Conservation (phyloP, 2,113 vertebrate genomes). For the Malurus elegans region DNA sequence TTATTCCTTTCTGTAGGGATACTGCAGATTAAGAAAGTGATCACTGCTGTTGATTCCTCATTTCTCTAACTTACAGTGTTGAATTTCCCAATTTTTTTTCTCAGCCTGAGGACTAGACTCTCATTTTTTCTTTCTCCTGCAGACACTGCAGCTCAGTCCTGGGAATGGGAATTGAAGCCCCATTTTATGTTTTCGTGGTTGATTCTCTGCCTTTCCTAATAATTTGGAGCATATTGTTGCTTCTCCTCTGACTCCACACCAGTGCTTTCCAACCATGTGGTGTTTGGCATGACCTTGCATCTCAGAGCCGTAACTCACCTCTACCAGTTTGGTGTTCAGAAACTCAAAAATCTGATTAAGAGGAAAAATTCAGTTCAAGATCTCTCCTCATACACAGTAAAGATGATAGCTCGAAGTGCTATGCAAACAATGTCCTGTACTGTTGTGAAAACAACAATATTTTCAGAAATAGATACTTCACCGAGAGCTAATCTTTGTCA, state of each 20-base stretch:
- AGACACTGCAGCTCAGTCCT: not conserved
- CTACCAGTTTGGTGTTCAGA: not conserved
- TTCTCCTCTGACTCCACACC: not conserved
- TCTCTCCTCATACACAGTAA: rapidly evolving
- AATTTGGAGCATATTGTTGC: not conserved
- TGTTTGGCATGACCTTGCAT: not conserved
- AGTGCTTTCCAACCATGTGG: rapidly evolving
- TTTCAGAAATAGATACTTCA: not conserved
- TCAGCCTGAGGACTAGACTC: not conserved
- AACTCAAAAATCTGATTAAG: not conserved
- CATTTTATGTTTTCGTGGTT: not conserved
- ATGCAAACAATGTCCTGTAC: not conserved
- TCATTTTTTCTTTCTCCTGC: not conserved
- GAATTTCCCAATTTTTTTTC: not conserved
- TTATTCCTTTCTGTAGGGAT: not conserved
- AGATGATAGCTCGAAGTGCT: not conserved
- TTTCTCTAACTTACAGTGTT: not conserved
- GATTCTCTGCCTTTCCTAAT: not conserved
- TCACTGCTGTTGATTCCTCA: not conserved
- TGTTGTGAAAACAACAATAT: not conserved
- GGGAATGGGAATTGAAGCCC: not conserved
- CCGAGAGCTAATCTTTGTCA: not conserved
- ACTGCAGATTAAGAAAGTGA: not conserved
- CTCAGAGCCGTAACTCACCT: not conserved
- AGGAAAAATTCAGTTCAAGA: not conserved